Percentiles rank a stretch among this genome's conserved stretches.
phyloP scores from a whole-genome alignment of 2,797 vertebrate genomes.

The Poliocrania exsul region DNA sequence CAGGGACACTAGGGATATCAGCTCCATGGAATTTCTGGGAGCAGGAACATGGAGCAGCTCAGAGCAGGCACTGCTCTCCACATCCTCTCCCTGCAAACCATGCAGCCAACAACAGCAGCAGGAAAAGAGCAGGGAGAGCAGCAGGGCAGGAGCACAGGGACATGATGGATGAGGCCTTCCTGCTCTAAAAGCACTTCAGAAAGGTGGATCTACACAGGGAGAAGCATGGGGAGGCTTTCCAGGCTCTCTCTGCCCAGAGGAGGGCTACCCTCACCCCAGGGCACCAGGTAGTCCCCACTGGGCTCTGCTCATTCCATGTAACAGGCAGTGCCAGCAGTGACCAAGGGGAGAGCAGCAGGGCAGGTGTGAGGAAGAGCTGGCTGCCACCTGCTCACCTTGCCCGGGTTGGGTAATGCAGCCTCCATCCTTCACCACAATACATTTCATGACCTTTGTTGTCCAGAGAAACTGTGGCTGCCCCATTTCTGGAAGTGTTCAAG shows the following conservation, averaged over 20 bases:
- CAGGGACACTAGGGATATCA: neutral
- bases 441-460: neutral
- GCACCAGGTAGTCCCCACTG: neutral
- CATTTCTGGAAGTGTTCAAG: neutral
- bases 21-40: neutral
- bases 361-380: neutral
- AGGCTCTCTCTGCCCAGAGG: neutral
- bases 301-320: fast-evolving
- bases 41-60: neutral
- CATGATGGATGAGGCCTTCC: neutral
- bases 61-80: neutral
- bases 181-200: neutral
- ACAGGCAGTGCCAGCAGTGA: neutral
- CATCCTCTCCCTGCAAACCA: fast-evolving
- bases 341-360: neutral
- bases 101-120: fast-evolving
- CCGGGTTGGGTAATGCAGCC: fast-evolving
- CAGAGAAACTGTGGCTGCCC: neutral
- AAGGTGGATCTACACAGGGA: neutral
- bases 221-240: neutral
- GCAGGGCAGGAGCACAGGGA: neutral
- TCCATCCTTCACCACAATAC: neutral
- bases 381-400: neutral
- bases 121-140: neutral
- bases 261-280: neutral